These are phyloP conservation scores for Tamandua tetradactyla DNA, from an alignment of 2,797 vertebrate genomes.

Conservation along the genomic window DNA sequence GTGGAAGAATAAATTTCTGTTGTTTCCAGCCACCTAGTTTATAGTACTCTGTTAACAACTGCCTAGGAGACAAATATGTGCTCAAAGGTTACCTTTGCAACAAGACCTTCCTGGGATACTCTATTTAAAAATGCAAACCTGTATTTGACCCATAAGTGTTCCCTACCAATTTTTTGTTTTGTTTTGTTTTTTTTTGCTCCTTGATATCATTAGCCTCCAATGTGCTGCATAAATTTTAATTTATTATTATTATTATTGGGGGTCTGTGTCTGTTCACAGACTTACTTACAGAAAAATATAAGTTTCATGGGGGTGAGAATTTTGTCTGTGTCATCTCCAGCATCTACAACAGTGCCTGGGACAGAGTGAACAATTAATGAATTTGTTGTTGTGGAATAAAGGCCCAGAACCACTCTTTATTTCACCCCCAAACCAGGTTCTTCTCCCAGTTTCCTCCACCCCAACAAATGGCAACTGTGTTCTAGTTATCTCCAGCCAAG, in stretches of 20 bases:
- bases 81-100: neutral
- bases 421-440: neutral
- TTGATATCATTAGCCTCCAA: neutral
- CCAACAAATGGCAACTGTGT: neutral
- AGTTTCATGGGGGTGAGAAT: neutral
- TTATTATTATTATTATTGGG: neutral
- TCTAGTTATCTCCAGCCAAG: neutral
- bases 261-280: neutral
- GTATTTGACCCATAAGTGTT: neutral
- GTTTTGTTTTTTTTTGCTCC: no score
- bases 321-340: neutral
- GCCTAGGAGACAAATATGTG: no score
- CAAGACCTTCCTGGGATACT: neutral
- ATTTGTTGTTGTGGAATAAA: neutral
- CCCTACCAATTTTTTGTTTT: neutral
- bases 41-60: no score
- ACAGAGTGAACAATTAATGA: neutral
- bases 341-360: neutral
- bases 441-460: neutral
- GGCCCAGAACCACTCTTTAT: neutral
- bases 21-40: no score
- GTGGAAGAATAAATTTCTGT: no score
- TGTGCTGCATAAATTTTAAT: neutral
- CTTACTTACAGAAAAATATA: conserved; percentile 36
- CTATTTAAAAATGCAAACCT: neutral